These are phyloP conservation scores for Chiroxiphia lanceolata DNA, from an alignment of 2,797 vertebrate genomes.

Conservation along the genomic window DNA sequence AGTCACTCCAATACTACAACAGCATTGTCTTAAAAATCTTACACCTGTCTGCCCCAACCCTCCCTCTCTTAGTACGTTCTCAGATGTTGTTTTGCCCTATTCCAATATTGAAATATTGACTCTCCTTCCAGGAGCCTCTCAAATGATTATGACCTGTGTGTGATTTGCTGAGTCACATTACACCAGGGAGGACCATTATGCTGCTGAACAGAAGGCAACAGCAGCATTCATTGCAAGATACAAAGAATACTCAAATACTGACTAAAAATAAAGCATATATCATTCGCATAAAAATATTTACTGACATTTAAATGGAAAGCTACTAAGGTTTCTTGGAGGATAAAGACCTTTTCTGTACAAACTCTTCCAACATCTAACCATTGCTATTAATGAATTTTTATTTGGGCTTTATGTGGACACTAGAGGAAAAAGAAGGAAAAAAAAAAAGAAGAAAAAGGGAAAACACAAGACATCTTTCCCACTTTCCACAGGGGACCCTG, in stretches of 20 bases:
- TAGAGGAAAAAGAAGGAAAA: background rate
- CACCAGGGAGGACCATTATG: background rate
- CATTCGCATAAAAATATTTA: background rate
- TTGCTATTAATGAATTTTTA: background rate
- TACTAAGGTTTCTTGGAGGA: background rate
- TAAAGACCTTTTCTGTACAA: background rate
- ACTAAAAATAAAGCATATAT: background rate
- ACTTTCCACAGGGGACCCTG: background rate
- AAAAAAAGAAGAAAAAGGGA: accelerated
- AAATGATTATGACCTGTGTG: background rate
- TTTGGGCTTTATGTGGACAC: background rate
- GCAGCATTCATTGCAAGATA: background rate
- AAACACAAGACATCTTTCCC: background rate
- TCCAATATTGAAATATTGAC: background rate
- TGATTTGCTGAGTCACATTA: background rate
- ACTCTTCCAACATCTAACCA: background rate
- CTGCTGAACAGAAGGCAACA: background rate
- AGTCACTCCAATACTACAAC: background rate
- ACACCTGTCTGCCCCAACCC: background rate
- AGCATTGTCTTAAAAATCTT: background rate
- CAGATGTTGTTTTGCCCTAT: background rate
- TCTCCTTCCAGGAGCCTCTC: background rate
- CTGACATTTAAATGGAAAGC: background rate
- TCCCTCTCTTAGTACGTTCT: background rate
- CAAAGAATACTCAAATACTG: background rate